These are phyloP conservation scores for Acronicta alni DNA, from an alignment of 2,888 invertebrate species.

Conservation along the genomic window DNA sequence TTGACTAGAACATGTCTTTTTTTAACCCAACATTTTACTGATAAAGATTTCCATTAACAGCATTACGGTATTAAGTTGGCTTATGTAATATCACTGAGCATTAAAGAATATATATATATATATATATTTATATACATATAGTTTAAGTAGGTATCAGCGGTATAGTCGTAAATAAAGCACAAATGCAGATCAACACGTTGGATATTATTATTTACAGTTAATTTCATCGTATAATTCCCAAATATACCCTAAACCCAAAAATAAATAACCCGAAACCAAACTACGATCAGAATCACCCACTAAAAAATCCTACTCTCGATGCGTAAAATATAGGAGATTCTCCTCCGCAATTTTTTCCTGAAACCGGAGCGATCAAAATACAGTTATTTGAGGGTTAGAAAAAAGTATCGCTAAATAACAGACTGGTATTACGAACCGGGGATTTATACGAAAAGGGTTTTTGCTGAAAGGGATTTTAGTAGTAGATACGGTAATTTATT, in stretches of 20 bases:
- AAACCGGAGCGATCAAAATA: conserved; percentile 29
- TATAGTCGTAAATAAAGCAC: too few species aligned
- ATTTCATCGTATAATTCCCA: background rate
- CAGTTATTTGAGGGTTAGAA: conserved; percentile 33
- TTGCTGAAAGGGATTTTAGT: conserved; percentile 9
- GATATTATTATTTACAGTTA: too few species aligned
- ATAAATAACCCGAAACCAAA: background rate
- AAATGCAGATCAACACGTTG: too few species aligned
- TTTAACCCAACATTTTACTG: too few species aligned
- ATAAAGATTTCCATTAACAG: too few species aligned
- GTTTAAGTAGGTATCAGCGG: too few species aligned
- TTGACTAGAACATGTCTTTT: too few species aligned
- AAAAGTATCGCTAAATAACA: conserved; percentile 30
- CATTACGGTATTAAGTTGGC: too few species aligned
- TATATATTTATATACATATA: too few species aligned
- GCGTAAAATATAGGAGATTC: conserved; percentile 37
- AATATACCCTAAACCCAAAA: too few species aligned
- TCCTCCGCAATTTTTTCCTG: conserved; percentile 33
- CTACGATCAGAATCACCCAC: conserved; percentile 4
- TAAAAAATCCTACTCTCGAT: conserved; percentile 21
- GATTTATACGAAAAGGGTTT: conserved; percentile 15
- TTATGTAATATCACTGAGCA: too few species aligned
- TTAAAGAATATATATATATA: too few species aligned
- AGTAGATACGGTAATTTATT: conserved; percentile 1
- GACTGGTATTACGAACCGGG: conserved; percentile 13